These are phyloP conservation scores for Eristalinus aeneus DNA, from an alignment of 2,888 invertebrate genomes.

Conservation along the genomic window DNA sequence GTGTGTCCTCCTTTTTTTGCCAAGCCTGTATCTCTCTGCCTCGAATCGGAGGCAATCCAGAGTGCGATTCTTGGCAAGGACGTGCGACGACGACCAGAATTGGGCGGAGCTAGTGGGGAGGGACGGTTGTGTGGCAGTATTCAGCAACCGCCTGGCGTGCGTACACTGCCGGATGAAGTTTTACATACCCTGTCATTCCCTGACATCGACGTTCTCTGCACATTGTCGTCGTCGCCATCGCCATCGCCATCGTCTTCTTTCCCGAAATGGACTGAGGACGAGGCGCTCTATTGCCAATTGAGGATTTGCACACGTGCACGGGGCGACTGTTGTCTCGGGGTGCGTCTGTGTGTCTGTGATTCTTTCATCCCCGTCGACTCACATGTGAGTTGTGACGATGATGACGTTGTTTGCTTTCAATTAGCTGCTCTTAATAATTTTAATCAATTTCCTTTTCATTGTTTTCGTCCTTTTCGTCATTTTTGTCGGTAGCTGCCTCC, in stretches of 20 bases:
- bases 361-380: neutral
- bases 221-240: neutral
- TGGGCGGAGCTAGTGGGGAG: neutral
- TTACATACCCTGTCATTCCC: constrained; percentile 40
- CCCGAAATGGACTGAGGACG: constrained; percentile 2
- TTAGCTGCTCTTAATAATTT: constrained; percentile 71
- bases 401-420: constrained; percentile 71
- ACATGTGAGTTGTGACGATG: constrained; percentile 68
- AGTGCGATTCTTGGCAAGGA: constrained; percentile 41
- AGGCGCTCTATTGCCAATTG: constrained; percentile 63
- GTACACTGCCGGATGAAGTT: constrained; percentile 54
- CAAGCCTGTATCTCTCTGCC: neutral
- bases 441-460: constrained; percentile 67
- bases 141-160: constrained; percentile 52
- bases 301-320: constrained; percentile 43
- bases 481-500: neutral
- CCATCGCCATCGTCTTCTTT: neutral
- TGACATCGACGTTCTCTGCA: neutral
- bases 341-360: neutral
- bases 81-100: neutral
- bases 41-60: constrained; percentile 46
- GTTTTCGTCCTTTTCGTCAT: constrained; percentile 45
- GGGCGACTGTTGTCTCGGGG: neutral
- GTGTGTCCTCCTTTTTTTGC: constrained; percentile 22
- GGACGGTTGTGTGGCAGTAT: constrained; percentile 18